Base-by-base conservation (phyloP, 2,113 vertebrate species). In the Tetrao urogallus region DNA sequence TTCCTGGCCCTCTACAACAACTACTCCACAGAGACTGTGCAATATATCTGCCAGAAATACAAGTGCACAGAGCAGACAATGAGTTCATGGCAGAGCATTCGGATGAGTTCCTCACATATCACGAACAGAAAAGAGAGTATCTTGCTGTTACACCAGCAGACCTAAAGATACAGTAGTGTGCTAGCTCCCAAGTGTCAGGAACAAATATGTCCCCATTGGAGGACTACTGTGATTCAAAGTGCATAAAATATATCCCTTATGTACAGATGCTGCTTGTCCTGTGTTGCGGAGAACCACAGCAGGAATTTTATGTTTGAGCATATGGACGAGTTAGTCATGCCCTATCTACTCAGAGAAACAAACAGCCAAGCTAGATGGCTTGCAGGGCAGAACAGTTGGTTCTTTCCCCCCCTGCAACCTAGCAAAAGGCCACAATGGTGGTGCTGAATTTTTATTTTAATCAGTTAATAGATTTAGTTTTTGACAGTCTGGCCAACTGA, bases 251-350 rank as follows among this genome's bases (percentile, higher is more conserved):
- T 52, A 64, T 75, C 73, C 77, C 73, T 69, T 48, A 78, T 13
- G 54, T 92, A 72, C 92, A 96, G 95, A 88, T 95, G 93, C 93
- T 93, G 57, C 86, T 81, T 75, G 90, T 83, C 65, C 80, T 92
- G 95, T 96, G 77, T 50, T 90, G 83, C 83, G 90, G 77, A 96
- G 92, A 95, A 82, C 76, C 90, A 92, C 88, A 94, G 96, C 88
- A 96, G 90, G 90, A 95, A 94, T 90, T 86, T 95, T 93, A 88
- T 95, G 90, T 95, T 83, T 86, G 95, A 96, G 86, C 96, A 96
- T 96, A 96, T 93, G 96, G 96, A 72, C 76, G 4, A 95, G 80
- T 96, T 96, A 96, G 90, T 96, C 92, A 96, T 96, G 96, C 96
- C 93, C 96, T 96, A 95, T 92, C 95, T 96, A 86, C 92, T 89